These are phyloP conservation scores for Apistogramma diplotaenia DNA, from an alignment of 2,113 vertebrate genomes.

Conservation along the genomic window DNA sequence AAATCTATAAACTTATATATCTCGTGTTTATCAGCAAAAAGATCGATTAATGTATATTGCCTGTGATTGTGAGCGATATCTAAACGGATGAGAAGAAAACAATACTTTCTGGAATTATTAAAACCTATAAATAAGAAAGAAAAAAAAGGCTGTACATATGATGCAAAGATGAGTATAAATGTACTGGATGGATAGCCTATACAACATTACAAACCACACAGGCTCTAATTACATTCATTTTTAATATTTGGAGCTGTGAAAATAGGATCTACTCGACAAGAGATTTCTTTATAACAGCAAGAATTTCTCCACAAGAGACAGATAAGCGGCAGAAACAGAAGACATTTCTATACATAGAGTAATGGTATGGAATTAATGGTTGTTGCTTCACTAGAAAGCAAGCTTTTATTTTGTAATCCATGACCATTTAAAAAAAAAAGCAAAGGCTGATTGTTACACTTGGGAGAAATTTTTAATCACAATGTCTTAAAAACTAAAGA, in stretches of 20 bases:
- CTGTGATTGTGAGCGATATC: not conserved
- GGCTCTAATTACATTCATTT: constrained; percentile 64
- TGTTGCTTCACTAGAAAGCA: not conserved
- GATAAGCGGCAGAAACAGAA: constrained; percentile 24
- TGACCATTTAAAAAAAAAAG: not conserved
- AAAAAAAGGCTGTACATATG: constrained; percentile 31
- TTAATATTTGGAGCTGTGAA: constrained; percentile 51
- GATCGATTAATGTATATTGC: not conserved
- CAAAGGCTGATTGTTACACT: constrained; percentile 2
- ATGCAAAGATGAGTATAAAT: constrained; percentile 28
- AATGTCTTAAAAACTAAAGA: not conserved
- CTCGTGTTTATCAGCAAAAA: not conserved
- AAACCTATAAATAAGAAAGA: constrained; percentile 37
- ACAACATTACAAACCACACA: constrained; percentile 35
- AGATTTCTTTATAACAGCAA: constrained; percentile 32
- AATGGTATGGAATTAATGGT: constrained; percentile 10
- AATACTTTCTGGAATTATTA: constrained; percentile 29
- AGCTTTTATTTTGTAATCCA: not conserved
- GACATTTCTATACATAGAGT: not conserved
- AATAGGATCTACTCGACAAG: constrained; percentile 51
- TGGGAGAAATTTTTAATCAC: not conserved
- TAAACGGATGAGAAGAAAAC: constrained; percentile 1
- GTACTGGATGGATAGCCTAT: constrained; percentile 34
- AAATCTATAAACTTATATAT: not conserved
- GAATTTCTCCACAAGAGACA: constrained; percentile 44